Base-by-base conservation (phyloP, 64 coral and sea anemone species). In the Dendrophyllia cribrosa region DNA sequence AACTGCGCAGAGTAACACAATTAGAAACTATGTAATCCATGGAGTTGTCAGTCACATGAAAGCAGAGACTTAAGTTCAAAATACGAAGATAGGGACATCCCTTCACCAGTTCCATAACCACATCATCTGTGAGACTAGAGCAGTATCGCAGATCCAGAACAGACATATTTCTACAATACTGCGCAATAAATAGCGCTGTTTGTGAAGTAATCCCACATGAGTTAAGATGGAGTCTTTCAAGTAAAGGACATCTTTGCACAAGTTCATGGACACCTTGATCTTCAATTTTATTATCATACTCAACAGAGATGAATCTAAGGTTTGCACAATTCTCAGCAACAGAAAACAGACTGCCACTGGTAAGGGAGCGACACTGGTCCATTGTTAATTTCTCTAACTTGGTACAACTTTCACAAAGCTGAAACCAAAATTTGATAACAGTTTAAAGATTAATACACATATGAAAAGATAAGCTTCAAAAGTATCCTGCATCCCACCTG, bases 31-130 rank as follows among this genome's bases (percentile, higher is more conserved):
- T 99, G 12, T 94, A 66, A 5, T 52, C 71, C 19, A 88, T 73
- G 5, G 94, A 91, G 10, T 4, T 53, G 86, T 99, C 97, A 48
- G 94, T 99, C 51, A 99, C 88, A 74, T 92, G 72, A 92, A 85
- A 89, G 85, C 97, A 99, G 43, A 99, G 72, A 69, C 97, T 95
- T 58, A 99, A 82, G 52, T 99, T 99, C 56, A 99, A 74, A 45
- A 88, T 88, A 22, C 69, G 43, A 49, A 99, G 70, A 43, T 65
- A 71, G 11, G 14, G 86, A 20, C 94, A 96, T 4, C 83, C 67
- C 3, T 34, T 74, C 0, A 96, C 94, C 3, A 99, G 51, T 48
- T 93, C 77, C 22, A 79, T 58, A 48, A 99, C 88, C 47, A 94
- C 56, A 14, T 88, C 77, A 79, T 99, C 94, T 34, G 63, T 93